These are phyloP conservation scores for Anguilla rostrata DNA, from an alignment of 2,113 vertebrate species.

Conservation along the genomic window DNA sequence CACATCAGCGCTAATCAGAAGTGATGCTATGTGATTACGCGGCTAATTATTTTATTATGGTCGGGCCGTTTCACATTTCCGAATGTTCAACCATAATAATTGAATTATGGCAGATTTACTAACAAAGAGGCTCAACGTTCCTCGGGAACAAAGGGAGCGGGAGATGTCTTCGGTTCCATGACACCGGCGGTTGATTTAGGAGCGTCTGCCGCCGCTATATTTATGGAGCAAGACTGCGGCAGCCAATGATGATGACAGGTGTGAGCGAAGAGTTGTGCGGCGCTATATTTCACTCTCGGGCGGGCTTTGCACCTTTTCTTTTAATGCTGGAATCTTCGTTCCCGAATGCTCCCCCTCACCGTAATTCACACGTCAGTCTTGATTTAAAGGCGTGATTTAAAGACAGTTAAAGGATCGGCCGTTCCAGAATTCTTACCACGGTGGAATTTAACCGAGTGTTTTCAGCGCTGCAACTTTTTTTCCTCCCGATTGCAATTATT, in stretches of 20 bases:
- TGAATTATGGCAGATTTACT: slow-evolving; percentile 1
- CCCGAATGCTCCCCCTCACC: background rate
- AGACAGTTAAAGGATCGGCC: background rate
- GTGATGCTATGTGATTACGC: slow-evolving; percentile 3
- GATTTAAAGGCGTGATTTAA: background rate
- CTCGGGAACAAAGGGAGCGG: background rate
- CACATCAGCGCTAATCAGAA: slow-evolving; percentile 12
- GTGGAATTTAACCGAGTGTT: background rate
- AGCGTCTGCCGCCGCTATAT: background rate
- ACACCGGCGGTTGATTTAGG: background rate
- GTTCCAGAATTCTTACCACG: background rate
- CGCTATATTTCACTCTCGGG: background rate
- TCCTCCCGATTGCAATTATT: background rate
- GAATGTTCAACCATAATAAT: background rate
- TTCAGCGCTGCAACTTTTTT: background rate
- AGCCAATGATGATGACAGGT: background rate
- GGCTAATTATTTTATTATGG: slow-evolving; percentile 1
- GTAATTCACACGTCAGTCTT: background rate
- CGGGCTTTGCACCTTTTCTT: background rate
- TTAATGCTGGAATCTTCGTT: background rate
- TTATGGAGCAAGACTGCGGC: slow-evolving; percentile 2
- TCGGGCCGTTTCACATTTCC: background rate
- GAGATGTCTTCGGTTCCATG: background rate
- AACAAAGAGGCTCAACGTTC: background rate
- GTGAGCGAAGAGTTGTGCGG: background rate